A percentile compares a stretch with the other conserved stretches of the same genome.
Conservation (phyloP, 2,888 invertebrate genomes). For the Allacma fusca region DNA sequence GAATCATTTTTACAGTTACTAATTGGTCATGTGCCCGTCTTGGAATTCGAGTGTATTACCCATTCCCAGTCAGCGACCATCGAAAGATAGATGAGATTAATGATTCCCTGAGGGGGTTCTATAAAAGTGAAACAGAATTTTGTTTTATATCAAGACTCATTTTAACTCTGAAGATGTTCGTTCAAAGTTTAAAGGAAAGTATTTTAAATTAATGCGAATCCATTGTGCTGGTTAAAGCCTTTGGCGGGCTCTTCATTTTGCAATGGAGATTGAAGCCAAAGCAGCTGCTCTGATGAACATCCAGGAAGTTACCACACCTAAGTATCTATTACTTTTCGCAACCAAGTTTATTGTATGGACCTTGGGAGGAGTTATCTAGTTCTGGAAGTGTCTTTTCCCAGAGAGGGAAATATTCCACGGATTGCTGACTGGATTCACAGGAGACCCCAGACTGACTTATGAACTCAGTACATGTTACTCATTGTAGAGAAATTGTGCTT, state of each 20-base stretch:
- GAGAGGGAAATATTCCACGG: not conserved
- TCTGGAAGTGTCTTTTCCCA: not conserved
- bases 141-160: too few species aligned
- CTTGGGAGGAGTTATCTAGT: not conserved
- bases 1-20: slow-evolving; percentile 66
- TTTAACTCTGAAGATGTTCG: too few species aligned
- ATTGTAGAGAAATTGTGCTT: too few species aligned
- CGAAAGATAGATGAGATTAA: slow-evolving; percentile 7
- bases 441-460: slow-evolving; percentile 12
- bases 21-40: slow-evolving; percentile 18
- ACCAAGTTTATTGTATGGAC: not conserved
- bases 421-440: not conserved
- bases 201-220: too few species aligned
- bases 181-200: too few species aligned
- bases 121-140: too few species aligned
- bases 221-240: too few species aligned
- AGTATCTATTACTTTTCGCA: slow-evolving; percentile 2
- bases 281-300: not conserved
- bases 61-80: slow-evolving; percentile 10
- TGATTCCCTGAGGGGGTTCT: not conserved
- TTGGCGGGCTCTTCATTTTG: slow-evolving; percentile 11
- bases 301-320: slow-evolving; percentile 19
- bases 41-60: slow-evolving; percentile 19
- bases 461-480: too few species aligned
- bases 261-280: not conserved